Evolutionary conservation across 2,113 vertebrate species (phyloP).

Genomic region (Gopherus evgoodei): DNA sequence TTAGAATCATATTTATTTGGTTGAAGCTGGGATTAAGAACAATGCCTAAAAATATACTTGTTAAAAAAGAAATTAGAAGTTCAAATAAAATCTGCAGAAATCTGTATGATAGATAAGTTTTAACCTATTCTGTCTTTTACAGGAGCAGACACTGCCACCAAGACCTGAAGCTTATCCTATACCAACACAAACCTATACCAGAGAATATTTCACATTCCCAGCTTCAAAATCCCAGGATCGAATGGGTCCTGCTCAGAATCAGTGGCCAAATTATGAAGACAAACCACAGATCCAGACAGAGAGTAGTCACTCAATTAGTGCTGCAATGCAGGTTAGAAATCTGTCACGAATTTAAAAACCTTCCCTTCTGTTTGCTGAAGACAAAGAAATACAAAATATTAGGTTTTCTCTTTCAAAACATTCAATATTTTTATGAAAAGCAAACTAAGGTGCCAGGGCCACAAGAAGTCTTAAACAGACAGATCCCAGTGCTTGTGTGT

Average conservation of each 20-base stretch:
- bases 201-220: constrained; percentile 98
- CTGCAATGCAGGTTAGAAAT: constrained; percentile 85
- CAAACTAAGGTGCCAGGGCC: neutral
- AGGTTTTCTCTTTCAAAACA: neutral
- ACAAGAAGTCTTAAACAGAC: neutral
- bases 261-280: constrained; percentile 91
- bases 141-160: constrained; percentile 91
- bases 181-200: constrained; percentile 95
- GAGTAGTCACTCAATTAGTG: constrained; percentile 82
- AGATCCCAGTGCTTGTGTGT: neutral
- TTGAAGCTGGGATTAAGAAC: neutral
- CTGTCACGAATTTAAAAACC: neutral
- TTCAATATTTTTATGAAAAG: neutral
- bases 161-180: constrained; percentile 96
- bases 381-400: neutral
- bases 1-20: neutral
- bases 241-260: constrained; percentile 84
- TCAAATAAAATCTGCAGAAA: neutral
- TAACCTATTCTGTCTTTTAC: neutral
- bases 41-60: neutral
- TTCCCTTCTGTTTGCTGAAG: fast-evolving
- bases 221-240: constrained; percentile 94
- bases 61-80: neutral
- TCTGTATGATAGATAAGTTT: neutral
- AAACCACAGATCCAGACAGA: constrained; percentile 81